Conservation (phyloP, 1,140 invertebrate genomes). For the Magallana angulata region DNA sequence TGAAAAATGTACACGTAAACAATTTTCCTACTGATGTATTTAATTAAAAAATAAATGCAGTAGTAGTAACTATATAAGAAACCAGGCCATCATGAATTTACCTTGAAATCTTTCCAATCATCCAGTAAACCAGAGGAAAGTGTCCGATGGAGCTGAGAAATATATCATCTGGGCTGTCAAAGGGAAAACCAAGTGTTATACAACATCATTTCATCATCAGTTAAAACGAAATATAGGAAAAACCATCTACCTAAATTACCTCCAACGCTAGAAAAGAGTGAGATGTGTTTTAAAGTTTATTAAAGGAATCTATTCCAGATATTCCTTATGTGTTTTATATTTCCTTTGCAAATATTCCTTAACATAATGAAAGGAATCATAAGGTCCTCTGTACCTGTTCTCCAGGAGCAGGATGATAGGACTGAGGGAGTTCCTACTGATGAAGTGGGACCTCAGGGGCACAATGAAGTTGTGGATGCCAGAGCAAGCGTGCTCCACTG, state of each 20-base stretch:
- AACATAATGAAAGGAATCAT: neutral
- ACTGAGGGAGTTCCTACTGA: constrained; percentile 95
- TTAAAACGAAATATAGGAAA: no score
- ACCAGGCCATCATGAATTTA: constrained; percentile 79
- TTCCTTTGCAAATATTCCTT: neutral
- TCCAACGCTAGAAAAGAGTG: no score
- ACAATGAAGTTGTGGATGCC: constrained; percentile 99
- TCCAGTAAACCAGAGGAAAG: constrained; percentile 96
- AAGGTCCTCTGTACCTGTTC: constrained; percentile 78
- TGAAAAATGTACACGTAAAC: no score
- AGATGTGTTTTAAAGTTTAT: no score
- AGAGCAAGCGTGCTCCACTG: constrained; percentile 96
- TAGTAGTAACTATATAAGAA: neutral
- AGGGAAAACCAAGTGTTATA: neutral
- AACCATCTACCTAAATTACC: no score
- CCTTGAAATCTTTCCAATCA: constrained; percentile 97
- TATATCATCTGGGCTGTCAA: constrained; percentile 89
- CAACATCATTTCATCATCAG: no score
- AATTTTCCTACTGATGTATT: no score
- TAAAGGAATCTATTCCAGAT: neutral
- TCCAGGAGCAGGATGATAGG: constrained; percentile 97
- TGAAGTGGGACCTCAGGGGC: constrained; percentile 95
- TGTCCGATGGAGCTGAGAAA: constrained; percentile 97
- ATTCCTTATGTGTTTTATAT: no score
- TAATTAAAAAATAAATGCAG: neutral